These are phyloP conservation scores for Sphaeramia orbicularis DNA, from an alignment of 2,797 vertebrate genomes.

Conservation along the genomic window DNA sequence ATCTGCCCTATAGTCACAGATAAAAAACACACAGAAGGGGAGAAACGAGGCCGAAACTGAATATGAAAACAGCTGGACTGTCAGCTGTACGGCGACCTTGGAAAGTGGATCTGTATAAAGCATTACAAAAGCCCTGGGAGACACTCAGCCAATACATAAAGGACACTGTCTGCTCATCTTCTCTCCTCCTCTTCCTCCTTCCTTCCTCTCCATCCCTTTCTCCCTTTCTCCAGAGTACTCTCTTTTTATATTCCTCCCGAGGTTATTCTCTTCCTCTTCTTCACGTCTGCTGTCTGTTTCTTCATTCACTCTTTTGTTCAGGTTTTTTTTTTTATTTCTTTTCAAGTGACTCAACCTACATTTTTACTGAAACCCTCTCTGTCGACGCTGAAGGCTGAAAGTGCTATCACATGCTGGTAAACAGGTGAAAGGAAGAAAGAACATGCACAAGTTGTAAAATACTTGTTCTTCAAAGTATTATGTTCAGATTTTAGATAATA, in stretches of 20 bases:
- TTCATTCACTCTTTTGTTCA: conserved; percentile 78
- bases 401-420: conserved; percentile 31
- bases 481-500: too few species aligned
- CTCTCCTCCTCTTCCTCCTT: conserved; percentile 76
- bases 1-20: conserved; percentile 77
- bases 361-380: conserved; percentile 20
- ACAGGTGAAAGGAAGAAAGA: conserved; percentile 37
- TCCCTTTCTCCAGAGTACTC: conserved; percentile 74
- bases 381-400: conserved; percentile 42
- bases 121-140: conserved; percentile 83
- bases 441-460: neutral
- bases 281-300: conserved; percentile 84
- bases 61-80: conserved; percentile 86
- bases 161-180: conserved; percentile 81
- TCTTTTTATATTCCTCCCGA: conserved; percentile 79
- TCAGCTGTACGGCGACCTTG: conserved; percentile 83
- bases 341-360: conserved; percentile 37
- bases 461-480: too few species aligned
- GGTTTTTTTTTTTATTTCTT: conserved; percentile 24
- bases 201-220: conserved; percentile 73
- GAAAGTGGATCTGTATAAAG: conserved; percentile 80
- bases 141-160: conserved; percentile 79
- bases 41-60: conserved; percentile 75
- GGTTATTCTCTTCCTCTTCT: conserved; percentile 75
- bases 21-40: conserved; percentile 54